phyloP scores from a whole-genome alignment of 2,797 vertebrate species.

The Tragopan temminckii region DNA sequence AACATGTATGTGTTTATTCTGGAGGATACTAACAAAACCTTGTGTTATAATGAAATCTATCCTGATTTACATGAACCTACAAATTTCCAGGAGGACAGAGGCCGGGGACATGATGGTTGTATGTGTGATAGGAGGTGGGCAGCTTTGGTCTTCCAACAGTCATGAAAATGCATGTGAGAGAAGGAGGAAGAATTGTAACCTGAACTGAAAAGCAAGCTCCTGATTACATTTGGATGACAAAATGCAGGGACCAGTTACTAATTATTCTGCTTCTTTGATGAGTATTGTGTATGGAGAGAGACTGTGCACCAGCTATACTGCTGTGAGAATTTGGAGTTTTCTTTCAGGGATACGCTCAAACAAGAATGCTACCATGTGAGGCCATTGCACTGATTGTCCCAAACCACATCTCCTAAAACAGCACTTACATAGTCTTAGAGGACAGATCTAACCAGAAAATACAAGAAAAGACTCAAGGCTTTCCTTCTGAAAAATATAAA shows the following conservation, averaged over 20 bases:
- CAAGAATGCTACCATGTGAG: neutral
- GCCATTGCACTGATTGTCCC: accelerated
- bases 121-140: accelerated
- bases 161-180: neutral
- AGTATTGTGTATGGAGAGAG: neutral
- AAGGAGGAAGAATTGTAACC: neutral
- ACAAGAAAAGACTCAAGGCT: neutral
- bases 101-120: accelerated
- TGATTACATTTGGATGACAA: neutral
- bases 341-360: neutral
- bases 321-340: neutral
- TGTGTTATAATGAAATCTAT: neutral
- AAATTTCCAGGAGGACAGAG: neutral
- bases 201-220: neutral
- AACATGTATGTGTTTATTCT: neutral
- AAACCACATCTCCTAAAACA: neutral
- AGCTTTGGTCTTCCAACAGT: neutral
- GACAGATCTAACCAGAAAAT: neutral
- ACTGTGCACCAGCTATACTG: neutral
- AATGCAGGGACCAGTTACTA: neutral
- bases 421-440: neutral
- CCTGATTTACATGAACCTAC: neutral
- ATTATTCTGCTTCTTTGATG: neutral
- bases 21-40: neutral
- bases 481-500: neutral